phyloP scores from a whole-genome alignment of 2,888 invertebrate species.

The Busseola fusca region DNA sequence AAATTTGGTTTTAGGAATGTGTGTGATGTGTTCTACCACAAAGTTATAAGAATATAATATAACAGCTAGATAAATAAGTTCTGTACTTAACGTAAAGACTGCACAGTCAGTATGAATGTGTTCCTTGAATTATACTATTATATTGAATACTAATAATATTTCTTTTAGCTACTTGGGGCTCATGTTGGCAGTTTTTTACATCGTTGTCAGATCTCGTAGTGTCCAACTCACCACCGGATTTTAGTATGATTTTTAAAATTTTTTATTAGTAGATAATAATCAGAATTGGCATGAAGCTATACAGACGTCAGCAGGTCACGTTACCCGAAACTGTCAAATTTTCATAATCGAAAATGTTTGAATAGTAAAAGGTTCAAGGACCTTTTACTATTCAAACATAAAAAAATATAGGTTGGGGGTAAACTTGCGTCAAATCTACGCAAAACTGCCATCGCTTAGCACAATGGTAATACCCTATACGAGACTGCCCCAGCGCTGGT shows the following conservation, averaged over 20 bases:
- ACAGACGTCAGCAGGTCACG: background rate
- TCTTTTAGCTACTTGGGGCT: constrained; percentile 33
- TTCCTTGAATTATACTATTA: background rate
- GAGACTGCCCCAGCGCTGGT: too few relatives aligned
- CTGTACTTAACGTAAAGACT: background rate
- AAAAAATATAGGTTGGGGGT: too few relatives aligned
- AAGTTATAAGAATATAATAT: background rate
- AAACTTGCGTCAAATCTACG: too few relatives aligned
- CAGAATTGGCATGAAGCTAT: background rate
- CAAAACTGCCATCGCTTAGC: too few relatives aligned
- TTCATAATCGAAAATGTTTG: too few relatives aligned
- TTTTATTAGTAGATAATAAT: background rate
- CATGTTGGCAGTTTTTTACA: constrained; percentile 50
- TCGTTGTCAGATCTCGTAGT: background rate
- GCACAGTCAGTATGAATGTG: background rate
- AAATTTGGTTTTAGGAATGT: background rate
- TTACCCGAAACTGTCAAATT: too few relatives aligned
- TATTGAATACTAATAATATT: background rate
- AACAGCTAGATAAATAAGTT: background rate
- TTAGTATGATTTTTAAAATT: background rate
- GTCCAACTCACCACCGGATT: accelerated
- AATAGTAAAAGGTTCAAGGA: too few relatives aligned
- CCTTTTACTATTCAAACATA: too few relatives aligned
- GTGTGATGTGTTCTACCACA: background rate
- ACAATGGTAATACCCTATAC: too few relatives aligned